Evolutionary conservation across 2,797 vertebrate genomes (phyloP), one percentile per base, ranked within the genome.

Genomic region (Eupleurogrammus muticus): DNA sequence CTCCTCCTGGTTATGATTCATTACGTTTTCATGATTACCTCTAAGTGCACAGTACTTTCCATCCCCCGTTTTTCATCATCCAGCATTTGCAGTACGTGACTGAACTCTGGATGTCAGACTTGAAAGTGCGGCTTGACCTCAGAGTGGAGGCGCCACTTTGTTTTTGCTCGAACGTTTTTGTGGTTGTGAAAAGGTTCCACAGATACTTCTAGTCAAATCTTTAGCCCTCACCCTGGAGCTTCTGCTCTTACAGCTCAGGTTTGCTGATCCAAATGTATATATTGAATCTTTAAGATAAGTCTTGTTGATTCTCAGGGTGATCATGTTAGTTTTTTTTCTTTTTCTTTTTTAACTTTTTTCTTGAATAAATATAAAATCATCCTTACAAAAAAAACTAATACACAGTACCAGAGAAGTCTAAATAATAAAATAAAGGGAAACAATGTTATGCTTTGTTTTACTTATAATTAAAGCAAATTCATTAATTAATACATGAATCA

Each of bases 141-240:
- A 66, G 38, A 77, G 36, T 21, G 10, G 35, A 75, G 67, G 59
- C 63, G 32, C 56, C 62, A 34, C 65, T 80, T 70, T 49, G 5
- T 68, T 69, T 49, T 55, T n/a, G 1, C 16, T 17, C 2, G 17
- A 40, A 66, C 68, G 78, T 79, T 75, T 83, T 28, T 82, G 72
- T 35, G 77, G 73, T 68, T 48, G 3, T 75, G 61, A 64, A 64
- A 68, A 80, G 62, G 38, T 66, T 84, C 73, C 75, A 52, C 50
- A 49, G 51, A 72, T 63, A 61, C 20, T 59, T 55, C 19, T 44
- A 46, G n/a, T 49, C 55, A 19, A 28, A 36, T 60, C 20, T 54
- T 34, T 32, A 42, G 19, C 36, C 40, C 28, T 46, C 59, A 63
- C 48, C 34, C 59, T 19, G 46, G 14, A 8, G 2, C 40, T 17